Base-by-base conservation (phyloP, 2,797 vertebrate genomes). In the Hapalemur alaotrensis region DNA sequence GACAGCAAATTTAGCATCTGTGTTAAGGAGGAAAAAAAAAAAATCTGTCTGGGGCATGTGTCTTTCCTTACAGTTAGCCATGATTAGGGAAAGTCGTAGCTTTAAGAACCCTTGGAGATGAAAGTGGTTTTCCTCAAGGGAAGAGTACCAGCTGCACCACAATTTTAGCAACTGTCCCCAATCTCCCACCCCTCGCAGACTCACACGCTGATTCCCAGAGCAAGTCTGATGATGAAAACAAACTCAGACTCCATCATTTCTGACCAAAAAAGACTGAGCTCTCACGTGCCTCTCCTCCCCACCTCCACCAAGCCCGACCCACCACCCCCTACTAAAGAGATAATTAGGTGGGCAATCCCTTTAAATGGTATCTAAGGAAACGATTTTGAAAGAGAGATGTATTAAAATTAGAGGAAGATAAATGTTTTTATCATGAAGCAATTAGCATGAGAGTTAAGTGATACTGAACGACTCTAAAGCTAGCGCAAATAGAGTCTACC, bases 371-470 rank as follows among this genome's bases (percentile, higher is more conserved):
- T 82, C 87, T 85, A 63, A 97, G 65, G 89, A 95, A 97, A 95
- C 48, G 91, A 9, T 83, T 93, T 98, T 95, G 79, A 75, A 72
- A 97, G 97, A 93, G 87, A 82, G 10, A 50, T 93, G 86, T 73
- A 73, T 61, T 95, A 89, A 97, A 98, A 97, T 92, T 48, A 93
- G 95, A 63, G 20, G 69, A 72, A 94, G 94, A 96, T 89, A 97
- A 92, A 95, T 96, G 93, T 95, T 98, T 97, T 93, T 50, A 41
- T 89, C 86, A 98, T 93, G 96, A 98, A 98, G 88, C 69, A 96
- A 95, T 98, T 98, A 98, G 22, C 84, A 86, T 65, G 38, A 79
- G 76, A 95, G 78, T 95, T 94, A 96, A 97, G 94, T 38, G 95
- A 97, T 95, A 65, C 93, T n/a, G 82, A 72, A 95, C 48, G 54